phyloP scores from a whole-genome alignment of 2,888 invertebrate species.

The Disparrhopalites patrizii region DNA sequence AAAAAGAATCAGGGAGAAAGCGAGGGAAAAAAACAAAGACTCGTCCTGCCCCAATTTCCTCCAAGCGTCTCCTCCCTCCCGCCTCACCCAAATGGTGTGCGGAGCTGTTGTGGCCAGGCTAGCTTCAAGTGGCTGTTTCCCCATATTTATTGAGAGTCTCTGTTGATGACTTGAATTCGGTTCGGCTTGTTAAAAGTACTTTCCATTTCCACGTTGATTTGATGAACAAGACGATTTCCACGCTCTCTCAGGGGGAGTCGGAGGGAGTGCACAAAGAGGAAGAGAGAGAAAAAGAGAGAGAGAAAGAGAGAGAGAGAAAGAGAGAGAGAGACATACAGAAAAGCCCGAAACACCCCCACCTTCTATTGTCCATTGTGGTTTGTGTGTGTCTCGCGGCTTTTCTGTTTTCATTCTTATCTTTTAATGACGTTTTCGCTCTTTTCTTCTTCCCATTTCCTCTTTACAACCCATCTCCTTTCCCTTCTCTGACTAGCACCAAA shows the following conservation, averaged over 20 bases:
- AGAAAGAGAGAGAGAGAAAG: too few relatives aligned
- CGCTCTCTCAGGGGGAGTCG: conserved; percentile 5
- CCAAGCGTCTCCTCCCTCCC: too few relatives aligned
- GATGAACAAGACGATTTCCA: conserved; percentile 24
- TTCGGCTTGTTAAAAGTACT: conserved; percentile 23
- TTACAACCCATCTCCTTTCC: neutral
- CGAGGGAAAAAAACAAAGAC: too few relatives aligned
- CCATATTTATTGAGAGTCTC: too few relatives aligned
- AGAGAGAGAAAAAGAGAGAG: too few relatives aligned
- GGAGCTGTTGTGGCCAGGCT: too few relatives aligned
- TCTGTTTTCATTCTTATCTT: conserved; percentile 9
- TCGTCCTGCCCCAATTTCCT: too few relatives aligned
- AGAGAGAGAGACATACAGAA: too few relatives aligned
- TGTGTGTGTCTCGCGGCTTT: neutral
- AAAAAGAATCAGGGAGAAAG: too few relatives aligned
- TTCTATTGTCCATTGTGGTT: conserved; percentile 14
- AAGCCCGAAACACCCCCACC: conserved; percentile 11
- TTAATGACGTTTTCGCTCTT: conserved; percentile 4
- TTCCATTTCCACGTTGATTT: conserved; percentile 16
- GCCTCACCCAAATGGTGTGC: too few relatives aligned
- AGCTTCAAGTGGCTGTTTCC: too few relatives aligned
- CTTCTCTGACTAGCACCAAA: neutral
- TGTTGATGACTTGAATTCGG: conserved; percentile 5
- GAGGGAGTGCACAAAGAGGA: too few relatives aligned
- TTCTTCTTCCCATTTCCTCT: conserved; percentile 12